Percentiles rank a stretch among this genome's conserved stretches.
Evolutionary conservation across 2,113 vertebrate genomes (phyloP).

Genomic region (Tyrannus savana): DNA sequence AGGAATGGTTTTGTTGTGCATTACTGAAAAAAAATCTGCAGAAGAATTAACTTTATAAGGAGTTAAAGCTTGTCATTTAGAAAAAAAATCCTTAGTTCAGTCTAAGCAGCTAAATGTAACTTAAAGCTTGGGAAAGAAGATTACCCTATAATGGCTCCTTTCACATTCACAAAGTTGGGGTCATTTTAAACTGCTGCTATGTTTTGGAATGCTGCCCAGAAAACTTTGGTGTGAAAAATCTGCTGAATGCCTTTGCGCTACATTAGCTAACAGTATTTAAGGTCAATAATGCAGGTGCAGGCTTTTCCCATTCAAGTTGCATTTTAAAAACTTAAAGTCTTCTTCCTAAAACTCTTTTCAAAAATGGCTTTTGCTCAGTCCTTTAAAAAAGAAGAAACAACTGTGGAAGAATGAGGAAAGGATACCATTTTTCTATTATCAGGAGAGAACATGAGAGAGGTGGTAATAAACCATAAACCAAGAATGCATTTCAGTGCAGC

Average conservation of each 20-base stretch:
- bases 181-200: slow-evolving; percentile 39
- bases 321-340: background rate
- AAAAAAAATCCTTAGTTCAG: background rate
- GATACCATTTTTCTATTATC: background rate
- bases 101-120: background rate
- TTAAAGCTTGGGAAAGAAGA: slow-evolving; percentile 18
- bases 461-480: background rate
- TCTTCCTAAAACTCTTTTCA: background rate
- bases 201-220: slow-evolving; percentile 58
- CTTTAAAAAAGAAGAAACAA: background rate
- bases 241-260: slow-evolving; percentile 12
- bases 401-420: background rate
- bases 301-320: background rate
- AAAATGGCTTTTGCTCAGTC: background rate
- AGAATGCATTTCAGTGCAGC: background rate
- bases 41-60: slow-evolving; percentile 35
- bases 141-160: slow-evolving; percentile 36
- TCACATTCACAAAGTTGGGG: slow-evolving; percentile 28
- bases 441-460: background rate
- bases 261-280: slow-evolving; percentile 50
- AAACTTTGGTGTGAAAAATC: slow-evolving; percentile 58
- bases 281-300: background rate
- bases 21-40: background rate
- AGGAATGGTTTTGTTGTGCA: background rate
- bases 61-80: background rate